phyloP scores from a whole-genome alignment of 1,140 invertebrate genomes.

The Lithobius niger region DNA sequence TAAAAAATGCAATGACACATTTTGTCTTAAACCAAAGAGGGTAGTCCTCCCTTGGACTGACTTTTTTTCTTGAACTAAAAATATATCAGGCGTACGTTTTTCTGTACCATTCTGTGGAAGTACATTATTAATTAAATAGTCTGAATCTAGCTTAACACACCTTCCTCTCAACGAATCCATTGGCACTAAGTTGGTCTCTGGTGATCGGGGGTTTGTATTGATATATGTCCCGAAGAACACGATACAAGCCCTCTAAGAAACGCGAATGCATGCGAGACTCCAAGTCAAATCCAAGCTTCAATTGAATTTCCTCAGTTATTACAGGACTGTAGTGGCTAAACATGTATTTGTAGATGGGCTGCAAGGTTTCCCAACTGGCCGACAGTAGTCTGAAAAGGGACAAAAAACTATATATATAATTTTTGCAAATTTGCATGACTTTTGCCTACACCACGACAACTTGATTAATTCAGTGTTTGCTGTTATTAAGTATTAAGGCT shows the following conservation, averaged over 20 bases:
- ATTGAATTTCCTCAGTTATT: neutral
- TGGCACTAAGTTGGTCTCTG: neutral
- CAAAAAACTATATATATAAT: neutral
- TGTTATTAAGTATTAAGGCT: too few relatives aligned
- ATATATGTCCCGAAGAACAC: neutral
- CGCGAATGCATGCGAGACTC: neutral
- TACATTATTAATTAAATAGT: too few relatives aligned
- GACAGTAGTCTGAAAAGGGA: neutral
- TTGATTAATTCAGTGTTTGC: too few relatives aligned
- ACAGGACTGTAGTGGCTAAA: neutral
- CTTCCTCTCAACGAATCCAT: neutral
- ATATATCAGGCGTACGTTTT: too few relatives aligned
- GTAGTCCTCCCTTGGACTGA: too few relatives aligned
- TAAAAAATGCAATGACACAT: too few relatives aligned
- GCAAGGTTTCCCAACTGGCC: neutral
- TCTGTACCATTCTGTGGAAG: too few relatives aligned
- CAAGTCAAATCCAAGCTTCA: neutral
- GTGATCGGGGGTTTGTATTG: neutral
- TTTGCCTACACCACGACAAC: too few relatives aligned
- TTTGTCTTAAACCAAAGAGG: too few relatives aligned
- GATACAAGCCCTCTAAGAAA: neutral
- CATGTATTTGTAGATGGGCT: neutral
- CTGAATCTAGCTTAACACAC: too few relatives aligned
- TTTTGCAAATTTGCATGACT: too few relatives aligned
- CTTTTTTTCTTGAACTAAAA: too few relatives aligned